Percentiles rank a stretch among this genome's conserved stretches.
phyloP scores from a whole-genome alignment of 1,140 invertebrate species.

The Caenorhabditis briggsae region DNA sequence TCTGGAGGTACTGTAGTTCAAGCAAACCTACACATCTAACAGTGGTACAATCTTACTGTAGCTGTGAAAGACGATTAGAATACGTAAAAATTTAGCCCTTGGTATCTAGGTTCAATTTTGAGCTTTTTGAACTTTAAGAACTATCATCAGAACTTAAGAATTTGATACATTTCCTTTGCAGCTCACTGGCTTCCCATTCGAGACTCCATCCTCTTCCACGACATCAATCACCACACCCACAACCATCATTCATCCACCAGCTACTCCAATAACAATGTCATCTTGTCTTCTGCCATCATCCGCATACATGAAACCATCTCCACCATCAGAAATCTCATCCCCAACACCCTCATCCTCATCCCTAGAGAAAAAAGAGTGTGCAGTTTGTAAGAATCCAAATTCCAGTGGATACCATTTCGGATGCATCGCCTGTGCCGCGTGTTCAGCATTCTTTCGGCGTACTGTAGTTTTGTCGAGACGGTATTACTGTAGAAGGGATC shows the following conservation, averaged over 20 bases:
- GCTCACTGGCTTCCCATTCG: conserved; percentile 28
- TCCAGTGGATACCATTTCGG: conserved; percentile 75
- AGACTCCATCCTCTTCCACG: conserved; percentile 6
- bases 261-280: neutral
- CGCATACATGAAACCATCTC: conserved; percentile 1
- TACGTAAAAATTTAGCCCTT: no score
- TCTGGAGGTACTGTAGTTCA: no score
- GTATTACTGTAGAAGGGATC: conserved; percentile 67
- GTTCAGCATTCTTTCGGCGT: conserved; percentile 68
- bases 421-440: conserved; percentile 72
- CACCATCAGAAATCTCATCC: neutral
- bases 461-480: conserved; percentile 72
- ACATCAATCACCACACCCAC: neutral
- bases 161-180: neutral
- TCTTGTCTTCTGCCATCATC: neutral
- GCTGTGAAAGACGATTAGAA: no score
- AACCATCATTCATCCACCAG: neutral
- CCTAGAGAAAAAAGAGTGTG: conserved; percentile 21
- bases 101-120: no score
- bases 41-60: neutral
- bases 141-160: no score
- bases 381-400: conserved; percentile 60
- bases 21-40: neutral
- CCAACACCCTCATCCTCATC: neutral
- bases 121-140: neutral